These are phyloP conservation scores for Stomatorhinus walkeri DNA, from an alignment of 2,797 vertebrate species.

Conservation along the genomic window DNA sequence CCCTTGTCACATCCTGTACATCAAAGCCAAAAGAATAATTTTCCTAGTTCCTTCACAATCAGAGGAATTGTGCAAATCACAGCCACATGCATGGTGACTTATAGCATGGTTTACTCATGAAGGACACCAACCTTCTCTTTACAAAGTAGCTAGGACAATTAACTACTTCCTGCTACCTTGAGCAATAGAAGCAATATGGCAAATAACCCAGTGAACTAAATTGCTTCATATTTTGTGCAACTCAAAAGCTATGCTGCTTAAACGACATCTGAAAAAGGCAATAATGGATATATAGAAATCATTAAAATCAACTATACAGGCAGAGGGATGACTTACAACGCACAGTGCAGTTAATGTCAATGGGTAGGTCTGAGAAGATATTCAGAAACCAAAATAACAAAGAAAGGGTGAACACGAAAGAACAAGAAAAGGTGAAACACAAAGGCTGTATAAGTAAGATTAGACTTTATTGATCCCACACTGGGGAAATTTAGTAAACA, in stretches of 20 bases:
- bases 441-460: background rate
- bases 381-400: background rate
- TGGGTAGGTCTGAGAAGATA: background rate
- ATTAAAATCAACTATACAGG: background rate
- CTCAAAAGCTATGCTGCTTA: background rate
- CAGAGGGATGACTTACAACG: background rate
- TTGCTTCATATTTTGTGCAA: background rate
- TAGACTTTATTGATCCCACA: background rate
- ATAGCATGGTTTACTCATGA: background rate
- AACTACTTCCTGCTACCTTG: background rate
- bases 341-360: background rate
- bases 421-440: background rate
- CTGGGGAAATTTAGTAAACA: too few relatives aligned
- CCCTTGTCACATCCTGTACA: constrained; percentile 40
- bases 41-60: constrained; percentile 30
- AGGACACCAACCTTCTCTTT: background rate
- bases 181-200: background rate
- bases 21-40: background rate
- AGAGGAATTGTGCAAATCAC: constrained; percentile 34
- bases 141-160: background rate
- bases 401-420: background rate
- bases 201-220: background rate
- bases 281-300: background rate
- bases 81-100: constrained; percentile 10
- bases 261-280: background rate